These are phyloP conservation scores for Cliona cf. orientalis DNA, from an alignment of 37 sponge, comb jelly and placozoan genomes.

Conservation along the genomic window DNA sequence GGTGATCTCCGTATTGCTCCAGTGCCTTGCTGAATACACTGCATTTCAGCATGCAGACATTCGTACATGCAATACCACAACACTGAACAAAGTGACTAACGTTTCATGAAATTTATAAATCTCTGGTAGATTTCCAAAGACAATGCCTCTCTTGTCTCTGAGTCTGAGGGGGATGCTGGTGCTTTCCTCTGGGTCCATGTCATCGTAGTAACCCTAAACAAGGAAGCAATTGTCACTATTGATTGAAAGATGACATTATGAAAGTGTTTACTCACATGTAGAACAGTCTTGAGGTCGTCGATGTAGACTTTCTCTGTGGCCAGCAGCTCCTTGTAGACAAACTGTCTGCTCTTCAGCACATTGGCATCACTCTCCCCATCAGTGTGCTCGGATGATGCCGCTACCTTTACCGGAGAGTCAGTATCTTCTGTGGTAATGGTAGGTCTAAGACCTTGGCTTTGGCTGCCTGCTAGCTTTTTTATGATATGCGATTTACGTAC, in stretches of 20 bases:
- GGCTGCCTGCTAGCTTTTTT: conserved; percentile 25
- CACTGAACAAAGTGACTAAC: too few species aligned
- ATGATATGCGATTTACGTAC: conserved; percentile 29
- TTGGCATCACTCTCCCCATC: conserved; percentile 37
- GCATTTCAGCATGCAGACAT: too few species aligned
- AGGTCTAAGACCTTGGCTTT: not conserved
- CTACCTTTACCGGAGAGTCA: conserved; percentile 9
- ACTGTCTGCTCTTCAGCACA: conserved; percentile 44
- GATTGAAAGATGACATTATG: too few species aligned
- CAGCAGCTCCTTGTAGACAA: conserved; percentile 75
- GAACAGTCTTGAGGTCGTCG: conserved; percentile 58
- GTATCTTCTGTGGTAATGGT: conserved; percentile 5
- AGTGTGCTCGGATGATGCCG: conserved; percentile 22
- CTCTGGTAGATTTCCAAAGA: conserved; percentile 79
- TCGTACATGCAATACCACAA: too few species aligned
- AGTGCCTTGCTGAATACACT: conserved; percentile 58
- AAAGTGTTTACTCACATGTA: conserved; percentile 72
- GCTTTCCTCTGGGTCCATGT: conserved; percentile 77
- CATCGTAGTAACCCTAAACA: conserved; percentile 78
- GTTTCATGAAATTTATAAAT: conserved; percentile 74
- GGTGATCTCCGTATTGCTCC: conserved; percentile 53
- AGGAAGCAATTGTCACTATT: too few species aligned
- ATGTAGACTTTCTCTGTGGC: conserved; percentile 81
- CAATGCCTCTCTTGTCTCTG: conserved; percentile 64
- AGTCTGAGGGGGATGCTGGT: conserved; percentile 63